Evolutionary conservation across 1,140 invertebrate genomes (phyloP).

Genomic region (Leptopilina boulardi): DNA sequence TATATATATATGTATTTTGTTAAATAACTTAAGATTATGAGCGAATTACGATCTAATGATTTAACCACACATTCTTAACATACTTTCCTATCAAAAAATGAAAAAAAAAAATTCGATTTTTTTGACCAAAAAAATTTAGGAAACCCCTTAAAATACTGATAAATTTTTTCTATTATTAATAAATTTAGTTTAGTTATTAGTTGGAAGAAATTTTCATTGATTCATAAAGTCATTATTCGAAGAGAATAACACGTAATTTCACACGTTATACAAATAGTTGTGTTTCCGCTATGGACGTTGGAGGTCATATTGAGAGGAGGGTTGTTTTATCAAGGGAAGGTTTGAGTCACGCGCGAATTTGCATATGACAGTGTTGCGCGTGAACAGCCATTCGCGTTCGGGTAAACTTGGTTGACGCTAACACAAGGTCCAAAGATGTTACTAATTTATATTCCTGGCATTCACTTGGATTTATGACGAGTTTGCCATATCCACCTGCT

Average conservation of each 20-base stretch:
- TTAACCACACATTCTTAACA: too few relatives aligned
- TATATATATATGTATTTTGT: too few relatives aligned
- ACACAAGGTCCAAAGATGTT: slow-evolving; percentile 48
- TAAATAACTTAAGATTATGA: too few relatives aligned
- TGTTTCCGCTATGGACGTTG: slow-evolving; percentile 43
- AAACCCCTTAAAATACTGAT: too few relatives aligned
- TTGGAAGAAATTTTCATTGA: not conserved
- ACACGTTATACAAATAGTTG: slow-evolving; percentile 40
- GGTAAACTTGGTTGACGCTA: slow-evolving; percentile 56
- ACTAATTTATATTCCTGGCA: slow-evolving; percentile 65
- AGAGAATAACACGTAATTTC: not conserved
- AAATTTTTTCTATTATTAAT: too few relatives aligned
- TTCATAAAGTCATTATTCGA: not conserved
- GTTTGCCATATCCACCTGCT: slow-evolving; percentile 46
- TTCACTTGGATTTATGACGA: slow-evolving; percentile 54
- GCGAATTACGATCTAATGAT: too few relatives aligned
- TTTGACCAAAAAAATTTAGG: too few relatives aligned
- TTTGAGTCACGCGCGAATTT: slow-evolving; percentile 58
- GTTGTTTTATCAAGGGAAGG: slow-evolving; percentile 15
- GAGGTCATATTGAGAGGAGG: not conserved
- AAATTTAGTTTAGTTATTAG: too few relatives aligned
- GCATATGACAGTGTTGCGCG: slow-evolving; percentile 58
- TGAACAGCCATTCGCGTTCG: slow-evolving; percentile 41
- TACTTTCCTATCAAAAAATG: too few relatives aligned
- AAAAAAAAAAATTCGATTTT: too few relatives aligned